Conservation (phyloP, 2,797 vertebrate genomes). For the Cuculus canorus region DNA sequence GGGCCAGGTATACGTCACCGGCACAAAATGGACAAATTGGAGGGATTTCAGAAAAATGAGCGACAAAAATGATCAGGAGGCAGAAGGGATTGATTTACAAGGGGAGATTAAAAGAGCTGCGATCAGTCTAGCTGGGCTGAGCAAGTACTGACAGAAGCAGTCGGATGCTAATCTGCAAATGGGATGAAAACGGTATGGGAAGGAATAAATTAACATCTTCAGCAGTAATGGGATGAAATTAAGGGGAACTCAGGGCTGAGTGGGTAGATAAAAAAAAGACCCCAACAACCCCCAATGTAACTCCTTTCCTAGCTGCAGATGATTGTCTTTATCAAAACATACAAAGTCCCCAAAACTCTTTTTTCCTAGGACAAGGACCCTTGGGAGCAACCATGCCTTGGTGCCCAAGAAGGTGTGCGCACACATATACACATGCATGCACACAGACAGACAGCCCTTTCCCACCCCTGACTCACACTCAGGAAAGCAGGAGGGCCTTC, state of each 20-base stretch:
- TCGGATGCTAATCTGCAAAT: slow-evolving; percentile 49
- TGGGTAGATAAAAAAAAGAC: neutral
- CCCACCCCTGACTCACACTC: neutral
- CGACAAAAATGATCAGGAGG: slow-evolving; percentile 50
- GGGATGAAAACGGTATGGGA: slow-evolving; percentile 35
- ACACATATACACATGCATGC: fast-evolving
- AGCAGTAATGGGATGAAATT: neutral
- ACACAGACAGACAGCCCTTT: neutral
- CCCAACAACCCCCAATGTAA: neutral
- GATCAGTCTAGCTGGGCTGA: slow-evolving; percentile 30
- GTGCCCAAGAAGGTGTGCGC: neutral
- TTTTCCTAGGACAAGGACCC: neutral
- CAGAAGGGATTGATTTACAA: slow-evolving; percentile 54
- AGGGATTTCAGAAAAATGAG: slow-evolving; percentile 61
- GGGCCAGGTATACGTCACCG: slow-evolving; percentile 47
- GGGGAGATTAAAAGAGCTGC: slow-evolving; percentile 11
- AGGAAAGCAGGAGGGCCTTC: neutral
- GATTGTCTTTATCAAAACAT: neutral
- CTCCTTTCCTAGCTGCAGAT: neutral
- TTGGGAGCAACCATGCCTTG: fast-evolving
- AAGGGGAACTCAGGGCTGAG: neutral
- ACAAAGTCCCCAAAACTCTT: neutral
- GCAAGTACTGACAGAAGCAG: slow-evolving; percentile 28
- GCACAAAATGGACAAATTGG: slow-evolving; percentile 68
- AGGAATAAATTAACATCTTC: slow-evolving; percentile 20